Percentiles rank a stretch among this genome's conserved stretches.
These are phyloP conservation scores for Dermolepida albohirtum DNA, from an alignment of 2,888 invertebrate species.

Conservation along the genomic window DNA sequence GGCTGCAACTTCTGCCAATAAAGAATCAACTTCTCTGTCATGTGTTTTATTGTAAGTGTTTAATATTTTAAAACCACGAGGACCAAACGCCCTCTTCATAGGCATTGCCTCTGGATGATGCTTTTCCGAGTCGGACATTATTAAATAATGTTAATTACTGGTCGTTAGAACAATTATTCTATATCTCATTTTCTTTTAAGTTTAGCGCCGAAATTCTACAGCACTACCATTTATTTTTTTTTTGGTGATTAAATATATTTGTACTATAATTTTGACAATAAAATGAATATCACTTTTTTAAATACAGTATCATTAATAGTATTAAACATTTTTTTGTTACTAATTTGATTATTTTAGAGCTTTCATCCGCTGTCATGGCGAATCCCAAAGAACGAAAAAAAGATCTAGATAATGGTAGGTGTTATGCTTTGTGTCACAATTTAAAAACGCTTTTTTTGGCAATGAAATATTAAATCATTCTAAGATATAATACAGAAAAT, in stretches of 20 bases:
- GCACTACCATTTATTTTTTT: not conserved
- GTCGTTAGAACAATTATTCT: not conserved
- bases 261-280: conserved; percentile 23
- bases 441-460: conserved; percentile 29
- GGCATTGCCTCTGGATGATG: conserved; percentile 3
- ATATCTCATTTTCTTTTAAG: conserved; percentile 19
- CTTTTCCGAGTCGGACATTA: conserved; percentile 7
- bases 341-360: conserved; percentile 42
- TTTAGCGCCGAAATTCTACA: conserved; percentile 9
- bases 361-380: conserved; percentile 52
- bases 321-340: conserved; percentile 7
- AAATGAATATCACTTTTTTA: not conserved
- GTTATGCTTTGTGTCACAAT: conserved; percentile 42
- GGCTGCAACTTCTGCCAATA: conserved; percentile 43
- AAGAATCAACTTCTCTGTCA: conserved; percentile 38
- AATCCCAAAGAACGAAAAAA: conserved; percentile 55
- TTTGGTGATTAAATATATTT: not conserved
- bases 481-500: not conserved
- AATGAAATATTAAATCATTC: conserved; percentile 7
- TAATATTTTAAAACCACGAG: conserved; percentile 43
- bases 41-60: conserved; percentile 44
- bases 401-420: conserved; percentile 58
- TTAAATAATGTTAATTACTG: not conserved
- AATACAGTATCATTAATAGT: not conserved
- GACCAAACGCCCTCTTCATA: not conserved